Conservation (phyloP, 2,113 vertebrate species). For the Pomatorhinus ruficollis region DNA sequence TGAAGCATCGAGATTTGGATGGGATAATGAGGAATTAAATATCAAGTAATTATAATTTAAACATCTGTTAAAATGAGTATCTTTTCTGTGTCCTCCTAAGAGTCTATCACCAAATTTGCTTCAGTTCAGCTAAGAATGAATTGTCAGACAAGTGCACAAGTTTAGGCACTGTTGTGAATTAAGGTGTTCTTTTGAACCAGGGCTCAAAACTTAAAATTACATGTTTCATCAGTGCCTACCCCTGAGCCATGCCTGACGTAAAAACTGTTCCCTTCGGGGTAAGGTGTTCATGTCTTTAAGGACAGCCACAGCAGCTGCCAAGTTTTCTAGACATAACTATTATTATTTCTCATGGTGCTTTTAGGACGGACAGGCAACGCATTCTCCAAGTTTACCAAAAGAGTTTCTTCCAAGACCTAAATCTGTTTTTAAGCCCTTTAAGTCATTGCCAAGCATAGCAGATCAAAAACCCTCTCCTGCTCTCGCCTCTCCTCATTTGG, state of each 20-base stretch:
- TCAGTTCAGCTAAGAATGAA: neutral
- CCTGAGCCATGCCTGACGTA: neutral
- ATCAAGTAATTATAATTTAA: neutral
- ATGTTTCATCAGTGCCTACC: neutral
- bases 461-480: neutral
- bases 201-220: neutral
- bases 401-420: neutral
- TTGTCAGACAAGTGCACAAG: neutral
- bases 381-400: neutral
- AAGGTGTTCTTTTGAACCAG: neutral
- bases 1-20: neutral
- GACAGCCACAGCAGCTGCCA: neutral
- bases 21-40: neutral
- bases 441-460: neutral
- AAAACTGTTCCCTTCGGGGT: neutral
- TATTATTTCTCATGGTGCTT: neutral
- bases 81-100: neutral
- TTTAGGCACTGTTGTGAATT: neutral
- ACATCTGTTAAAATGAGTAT: neutral
- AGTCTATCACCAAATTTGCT: neutral
- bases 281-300: neutral
- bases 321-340: neutral
- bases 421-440: neutral
- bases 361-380: neutral
- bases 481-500: neutral